Percentiles rank a stretch among this genome's conserved stretches.
Conservation (phyloP, 2,888 invertebrate genomes). For the Molanna angustata region DNA sequence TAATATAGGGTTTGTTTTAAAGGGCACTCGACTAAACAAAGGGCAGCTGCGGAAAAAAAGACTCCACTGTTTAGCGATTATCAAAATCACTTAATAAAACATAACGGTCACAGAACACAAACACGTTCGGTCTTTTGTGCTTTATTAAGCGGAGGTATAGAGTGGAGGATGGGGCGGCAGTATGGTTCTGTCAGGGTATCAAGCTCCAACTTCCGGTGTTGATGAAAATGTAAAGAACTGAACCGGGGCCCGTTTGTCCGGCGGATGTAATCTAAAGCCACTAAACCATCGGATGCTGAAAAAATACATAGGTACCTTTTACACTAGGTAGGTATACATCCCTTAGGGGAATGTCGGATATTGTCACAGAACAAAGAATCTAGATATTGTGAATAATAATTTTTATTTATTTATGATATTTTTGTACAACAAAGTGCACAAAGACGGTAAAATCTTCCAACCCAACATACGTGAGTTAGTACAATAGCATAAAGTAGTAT, state of each 20-base stretch:
- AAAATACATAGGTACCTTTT: too few species aligned
- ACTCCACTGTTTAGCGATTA: slow-evolving; percentile 8
- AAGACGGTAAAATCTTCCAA: too few species aligned
- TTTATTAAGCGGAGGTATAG: not conserved
- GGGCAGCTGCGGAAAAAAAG: slow-evolving; percentile 10
- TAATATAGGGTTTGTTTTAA: slow-evolving; percentile 10
- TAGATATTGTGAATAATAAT: too few species aligned
- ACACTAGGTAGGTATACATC: too few species aligned
- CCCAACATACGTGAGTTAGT: too few species aligned
- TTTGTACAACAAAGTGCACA: too few species aligned
- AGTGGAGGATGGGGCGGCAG: slow-evolving; percentile 3
- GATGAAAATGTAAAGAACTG: slow-evolving; percentile 11
- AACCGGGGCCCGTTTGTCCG: slow-evolving; percentile 18
- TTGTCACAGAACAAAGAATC: too few species aligned
- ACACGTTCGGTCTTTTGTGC: slow-evolving; percentile 8
- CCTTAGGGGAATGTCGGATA: too few species aligned
- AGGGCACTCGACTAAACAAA: slow-evolving; percentile 13
- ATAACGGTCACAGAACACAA: slow-evolving; percentile 15
- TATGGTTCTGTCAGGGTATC: too few species aligned
- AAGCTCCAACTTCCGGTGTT: slow-evolving; percentile 21
- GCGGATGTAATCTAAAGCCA: slow-evolving; percentile 26
- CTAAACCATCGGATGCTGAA: slow-evolving; percentile 9
- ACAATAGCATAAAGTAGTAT: too few species aligned
- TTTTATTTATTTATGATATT: too few species aligned
- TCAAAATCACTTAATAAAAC: slow-evolving; percentile 11